Evolutionary conservation across 2,888 invertebrate genomes (phyloP).

Genomic region (Tetropium fuscum): DNA sequence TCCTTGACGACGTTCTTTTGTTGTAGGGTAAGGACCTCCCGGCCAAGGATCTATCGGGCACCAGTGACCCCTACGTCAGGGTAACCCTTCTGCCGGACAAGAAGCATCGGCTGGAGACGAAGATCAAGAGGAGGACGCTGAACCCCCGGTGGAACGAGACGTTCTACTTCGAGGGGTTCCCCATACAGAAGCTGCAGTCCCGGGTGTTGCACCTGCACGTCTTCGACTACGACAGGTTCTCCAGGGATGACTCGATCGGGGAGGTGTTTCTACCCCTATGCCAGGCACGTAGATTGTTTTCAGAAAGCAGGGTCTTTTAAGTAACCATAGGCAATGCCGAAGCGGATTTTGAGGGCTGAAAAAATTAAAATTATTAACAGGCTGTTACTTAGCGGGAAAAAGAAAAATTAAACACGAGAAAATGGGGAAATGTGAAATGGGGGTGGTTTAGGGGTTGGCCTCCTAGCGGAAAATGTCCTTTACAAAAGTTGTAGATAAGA

Average conservation of each 20-base stretch:
- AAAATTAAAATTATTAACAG: too few species aligned
- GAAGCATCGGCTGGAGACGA: constrained; percentile 92
- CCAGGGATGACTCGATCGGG: constrained; percentile 93
- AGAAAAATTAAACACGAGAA: too few species aligned
- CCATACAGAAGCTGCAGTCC: constrained; percentile 92
- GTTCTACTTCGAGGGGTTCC: constrained; percentile 94
- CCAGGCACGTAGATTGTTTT: constrained; percentile 73
- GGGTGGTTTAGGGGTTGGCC: too few species aligned
- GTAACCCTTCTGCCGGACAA: constrained; percentile 92
- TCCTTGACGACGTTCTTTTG: neutral
- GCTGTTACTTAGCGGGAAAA: too few species aligned
- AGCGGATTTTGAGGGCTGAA: too few species aligned
- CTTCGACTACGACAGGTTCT: constrained; percentile 95
- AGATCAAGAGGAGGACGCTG: constrained; percentile 90
- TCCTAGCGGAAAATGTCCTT: too few species aligned
- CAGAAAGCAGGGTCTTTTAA: too few species aligned
- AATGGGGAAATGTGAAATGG: too few species aligned
- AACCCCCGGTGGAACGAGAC: constrained; percentile 96
- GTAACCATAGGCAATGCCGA: too few species aligned
- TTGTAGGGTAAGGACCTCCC: constrained; percentile 92
- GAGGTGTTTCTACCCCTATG: constrained; percentile 93
- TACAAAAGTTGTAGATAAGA: too few species aligned
- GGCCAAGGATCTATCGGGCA: constrained; percentile 92
- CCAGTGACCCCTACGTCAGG: constrained; percentile 92
- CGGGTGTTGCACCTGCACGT: constrained; percentile 93